These are phyloP conservation scores for Otis tarda DNA, from an alignment of 2,113 vertebrate species.

Conservation along the genomic window DNA sequence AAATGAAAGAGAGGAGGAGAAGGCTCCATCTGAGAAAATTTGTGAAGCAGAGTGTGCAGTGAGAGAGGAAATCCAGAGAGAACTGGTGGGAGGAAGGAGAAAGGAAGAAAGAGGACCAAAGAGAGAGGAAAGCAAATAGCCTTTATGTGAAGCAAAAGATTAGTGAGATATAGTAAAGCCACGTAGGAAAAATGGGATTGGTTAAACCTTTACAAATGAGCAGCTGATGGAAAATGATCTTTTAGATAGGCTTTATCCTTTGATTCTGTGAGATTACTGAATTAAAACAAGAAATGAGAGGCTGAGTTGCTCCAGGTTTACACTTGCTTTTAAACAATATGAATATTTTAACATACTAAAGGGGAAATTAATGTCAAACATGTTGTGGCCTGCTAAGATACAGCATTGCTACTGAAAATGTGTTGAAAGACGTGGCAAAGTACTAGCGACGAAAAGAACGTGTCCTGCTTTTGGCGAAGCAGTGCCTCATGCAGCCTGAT, in stretches of 20 bases:
- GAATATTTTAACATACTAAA: constrained; percentile 37
- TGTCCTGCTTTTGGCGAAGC: constrained; percentile 35
- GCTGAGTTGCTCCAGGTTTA: not conserved
- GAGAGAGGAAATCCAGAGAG: not conserved
- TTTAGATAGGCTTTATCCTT: not conserved
- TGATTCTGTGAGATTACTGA: not conserved
- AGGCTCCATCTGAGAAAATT: not conserved
- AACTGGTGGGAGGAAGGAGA: not conserved
- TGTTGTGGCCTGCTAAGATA: constrained; percentile 40
- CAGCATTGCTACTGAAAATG: constrained; percentile 24
- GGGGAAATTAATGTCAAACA: constrained; percentile 38
- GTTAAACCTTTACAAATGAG: not conserved
- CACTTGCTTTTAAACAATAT: not conserved
- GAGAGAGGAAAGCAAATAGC: not conserved
- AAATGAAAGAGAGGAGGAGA: not conserved
- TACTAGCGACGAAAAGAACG: constrained; percentile 30
- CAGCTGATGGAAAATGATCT: not conserved
- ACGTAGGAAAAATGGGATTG: not conserved
- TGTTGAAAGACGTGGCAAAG: constrained; percentile 56
- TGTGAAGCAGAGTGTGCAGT: not conserved
- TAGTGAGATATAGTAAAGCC: not conserved
- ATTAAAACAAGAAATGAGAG: not conserved
- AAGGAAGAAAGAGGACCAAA: not conserved
- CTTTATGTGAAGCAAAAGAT: not conserved
- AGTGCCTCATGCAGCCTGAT: not conserved